Conservation (phyloP, 2,888 invertebrate species). For the Trimorus sp. region DNA sequence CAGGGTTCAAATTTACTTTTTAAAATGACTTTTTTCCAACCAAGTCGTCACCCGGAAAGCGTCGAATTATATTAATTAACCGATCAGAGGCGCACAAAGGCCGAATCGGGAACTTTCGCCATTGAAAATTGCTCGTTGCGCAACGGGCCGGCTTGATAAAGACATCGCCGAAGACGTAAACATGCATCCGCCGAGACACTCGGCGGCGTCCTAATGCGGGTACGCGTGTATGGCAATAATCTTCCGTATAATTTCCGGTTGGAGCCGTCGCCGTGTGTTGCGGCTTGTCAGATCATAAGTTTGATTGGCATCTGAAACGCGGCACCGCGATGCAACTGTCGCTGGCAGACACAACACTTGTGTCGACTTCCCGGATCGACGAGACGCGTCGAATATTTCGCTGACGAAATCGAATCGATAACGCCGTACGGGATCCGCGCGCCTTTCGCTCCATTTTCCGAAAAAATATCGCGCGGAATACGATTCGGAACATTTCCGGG, state of each 20-base stretch:
- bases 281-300: slow-evolving; percentile 64
- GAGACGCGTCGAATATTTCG: slow-evolving; percentile 57
- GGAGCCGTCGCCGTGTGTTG: slow-evolving; percentile 55
- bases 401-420: slow-evolving; percentile 54
- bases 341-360: slow-evolving; percentile 46
- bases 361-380: slow-evolving; percentile 54
- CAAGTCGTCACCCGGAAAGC: too few relatives aligned
- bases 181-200: slow-evolving; percentile 28
- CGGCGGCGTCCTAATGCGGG: slow-evolving; percentile 14
- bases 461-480: slow-evolving; percentile 24
- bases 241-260: slow-evolving; percentile 64
- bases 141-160: neutral
- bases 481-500: slow-evolving; percentile 15
- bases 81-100: too few relatives aligned
- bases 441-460: slow-evolving; percentile 28
- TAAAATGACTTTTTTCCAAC: too few relatives aligned
- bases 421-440: slow-evolving; percentile 30
- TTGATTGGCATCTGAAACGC: slow-evolving; percentile 62
- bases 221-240: slow-evolving; percentile 37
- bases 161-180: slow-evolving; percentile 23
- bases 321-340: slow-evolving; percentile 53
- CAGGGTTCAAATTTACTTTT: too few relatives aligned
- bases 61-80: too few relatives aligned
- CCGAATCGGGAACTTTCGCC: too few relatives aligned
- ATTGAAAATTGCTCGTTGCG: too few relatives aligned